Percentiles rank a stretch among this genome's conserved stretches.
phyloP scores from a whole-genome alignment of 1,140 invertebrate genomes.

The Caerostris darwini region DNA sequence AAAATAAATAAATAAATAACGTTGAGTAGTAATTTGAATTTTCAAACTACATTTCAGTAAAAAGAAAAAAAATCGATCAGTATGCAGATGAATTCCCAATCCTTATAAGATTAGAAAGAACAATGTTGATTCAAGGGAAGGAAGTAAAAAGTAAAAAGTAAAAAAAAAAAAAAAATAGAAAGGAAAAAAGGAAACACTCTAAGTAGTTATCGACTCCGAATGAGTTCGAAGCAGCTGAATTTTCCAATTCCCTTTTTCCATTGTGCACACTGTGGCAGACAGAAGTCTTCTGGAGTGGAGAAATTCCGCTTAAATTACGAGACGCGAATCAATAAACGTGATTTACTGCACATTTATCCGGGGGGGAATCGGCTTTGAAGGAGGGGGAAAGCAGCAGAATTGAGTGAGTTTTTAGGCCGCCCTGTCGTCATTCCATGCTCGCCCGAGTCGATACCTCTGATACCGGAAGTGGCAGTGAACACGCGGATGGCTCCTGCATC shows the following conservation, averaged over 20 bases:
- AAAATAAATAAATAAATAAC: no score
- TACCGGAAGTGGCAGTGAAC: slow-evolving; percentile 1
- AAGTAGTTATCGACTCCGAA: background rate
- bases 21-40: no score
- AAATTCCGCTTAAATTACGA: no score
- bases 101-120: background rate
- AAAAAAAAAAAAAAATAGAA: background rate
- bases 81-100: background rate
- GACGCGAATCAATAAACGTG: no score
- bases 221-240: background rate
- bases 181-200: no score
- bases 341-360: no score
- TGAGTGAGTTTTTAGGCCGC: background rate
- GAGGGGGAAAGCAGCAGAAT: background rate
- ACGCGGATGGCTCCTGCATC: background rate
- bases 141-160: background rate
- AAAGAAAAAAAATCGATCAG: background rate
- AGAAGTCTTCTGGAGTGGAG: no score
- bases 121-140: background rate
- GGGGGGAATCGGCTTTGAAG: background rate
- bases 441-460: no score
- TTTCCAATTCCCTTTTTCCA: background rate
- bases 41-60: no score
- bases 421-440: background rate
- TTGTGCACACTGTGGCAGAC: no score